Base-by-base conservation (phyloP, 2,797 vertebrate genomes). In the Fistularia tabacaria region DNA sequence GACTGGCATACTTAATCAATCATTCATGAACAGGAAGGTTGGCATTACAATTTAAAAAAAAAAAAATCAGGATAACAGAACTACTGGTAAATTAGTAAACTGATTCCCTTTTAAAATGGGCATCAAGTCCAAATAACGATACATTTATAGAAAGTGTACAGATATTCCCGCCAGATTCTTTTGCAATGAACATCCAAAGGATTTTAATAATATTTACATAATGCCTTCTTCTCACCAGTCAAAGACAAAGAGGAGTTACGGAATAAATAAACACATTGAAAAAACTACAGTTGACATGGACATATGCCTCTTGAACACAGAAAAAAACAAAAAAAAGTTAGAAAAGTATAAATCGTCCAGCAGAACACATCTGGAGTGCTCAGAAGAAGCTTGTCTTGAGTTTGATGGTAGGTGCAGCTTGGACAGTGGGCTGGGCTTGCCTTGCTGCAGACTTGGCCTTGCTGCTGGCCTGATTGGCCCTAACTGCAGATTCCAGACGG, bases 351-450 rank as follows among this genome's bases (percentile, higher is more conserved):
- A 49, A 55, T 36, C 60, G 36, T 60, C 40, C 38, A 25, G 63
- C 54, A 51, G 45, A 49, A 52, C 48, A 14, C 43, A 56, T 60
- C 25, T 10, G 37, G 59, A 53, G 59, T 38, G 47, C 83, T 92
- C 81, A 99, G 89, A 99, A 98, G 88, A 99, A 99, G 85, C 91
- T 99, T 0, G 93, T 99, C 85, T 99, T 99, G 58, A 99, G 93
- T 92, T 97, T 99, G 86, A 99, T 99, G 73, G 95, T 98, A 12
- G 97, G 97, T n/a, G 92, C 89, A 48, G 94, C 93, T 79, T 94
- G 95, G 45, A 92, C 89, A 9, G 93, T 66, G 9, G 96, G 95
- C 85, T 92, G 90, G 51, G 93, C 88, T 85, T 90, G 94, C 66
- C 93, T 88, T 68, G 93, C 90, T 25, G 93, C 92, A 40, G 92